These are phyloP conservation scores for Brienomyrus longianalis DNA, from an alignment of 2,113 vertebrate genomes.

Conservation along the genomic window DNA sequence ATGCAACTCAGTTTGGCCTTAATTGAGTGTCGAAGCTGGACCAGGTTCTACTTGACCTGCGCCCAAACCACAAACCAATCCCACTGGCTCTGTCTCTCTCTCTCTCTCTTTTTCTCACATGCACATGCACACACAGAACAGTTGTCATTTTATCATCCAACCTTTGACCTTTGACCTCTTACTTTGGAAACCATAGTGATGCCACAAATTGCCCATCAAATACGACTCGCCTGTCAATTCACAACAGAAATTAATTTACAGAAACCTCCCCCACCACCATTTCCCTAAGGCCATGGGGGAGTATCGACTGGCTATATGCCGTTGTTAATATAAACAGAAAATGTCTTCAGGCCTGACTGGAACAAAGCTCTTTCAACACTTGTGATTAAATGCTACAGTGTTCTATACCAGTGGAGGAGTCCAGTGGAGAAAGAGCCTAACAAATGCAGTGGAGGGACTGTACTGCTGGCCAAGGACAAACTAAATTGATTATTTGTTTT, in stretches of 20 bases:
- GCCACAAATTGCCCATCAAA: background rate
- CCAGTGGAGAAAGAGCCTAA: background rate
- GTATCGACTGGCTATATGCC: background rate
- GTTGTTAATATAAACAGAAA: background rate
- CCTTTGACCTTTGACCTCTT: background rate
- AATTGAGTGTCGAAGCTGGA: background rate
- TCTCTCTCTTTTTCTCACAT: background rate
- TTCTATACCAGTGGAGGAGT: background rate
- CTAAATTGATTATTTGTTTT: background rate
- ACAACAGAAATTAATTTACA: background rate
- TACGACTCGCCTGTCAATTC: background rate
- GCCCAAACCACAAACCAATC: background rate
- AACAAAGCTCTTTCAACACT: background rate
- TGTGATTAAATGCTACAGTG: background rate
- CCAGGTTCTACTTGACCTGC: background rate
- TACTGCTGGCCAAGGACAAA: background rate
- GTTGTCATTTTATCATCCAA: background rate
- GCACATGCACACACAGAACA: background rate
- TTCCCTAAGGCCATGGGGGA: background rate
- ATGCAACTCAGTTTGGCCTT: background rate
- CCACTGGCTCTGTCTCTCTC: background rate
- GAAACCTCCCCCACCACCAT: background rate
- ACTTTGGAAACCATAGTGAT: background rate
- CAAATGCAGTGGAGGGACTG: background rate
- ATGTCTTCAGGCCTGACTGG: constrained; percentile 2